Evolutionary conservation across 2,888 invertebrate genomes (phyloP).

Genomic region (Pseudanteris insignis): DNA sequence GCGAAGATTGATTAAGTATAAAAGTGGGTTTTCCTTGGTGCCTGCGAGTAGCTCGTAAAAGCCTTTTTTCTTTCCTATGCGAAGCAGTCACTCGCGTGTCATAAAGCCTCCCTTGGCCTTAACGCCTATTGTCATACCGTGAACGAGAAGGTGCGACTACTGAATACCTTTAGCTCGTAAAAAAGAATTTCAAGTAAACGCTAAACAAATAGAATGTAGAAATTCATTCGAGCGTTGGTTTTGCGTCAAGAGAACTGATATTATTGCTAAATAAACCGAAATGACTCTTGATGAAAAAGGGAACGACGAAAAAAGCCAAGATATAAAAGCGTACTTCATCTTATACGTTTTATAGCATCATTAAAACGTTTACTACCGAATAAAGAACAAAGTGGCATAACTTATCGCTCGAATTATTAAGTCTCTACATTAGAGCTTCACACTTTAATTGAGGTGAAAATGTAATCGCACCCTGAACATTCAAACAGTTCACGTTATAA

Average conservation of each 20-base stretch:
- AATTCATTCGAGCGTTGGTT: conserved; percentile 19
- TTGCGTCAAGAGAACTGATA: conserved; percentile 6
- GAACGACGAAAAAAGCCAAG: neutral
- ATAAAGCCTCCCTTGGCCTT: conserved; percentile 49
- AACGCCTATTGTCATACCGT: conserved; percentile 37
- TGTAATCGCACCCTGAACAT: too few species aligned
- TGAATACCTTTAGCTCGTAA: conserved; percentile 28
- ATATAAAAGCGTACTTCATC: conserved; percentile 30
- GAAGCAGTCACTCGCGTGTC: conserved; percentile 50
- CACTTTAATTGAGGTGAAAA: conserved; percentile 8
- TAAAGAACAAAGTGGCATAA: conserved; percentile 32
- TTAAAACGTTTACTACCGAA: conserved; percentile 30
- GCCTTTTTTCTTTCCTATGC: conserved; percentile 42
- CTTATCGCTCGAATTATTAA: conserved; percentile 12
- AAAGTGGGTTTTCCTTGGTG: conserved; percentile 46
- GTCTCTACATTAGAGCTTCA: conserved; percentile 3
- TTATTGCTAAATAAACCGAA: conserved; percentile 29
- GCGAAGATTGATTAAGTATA: conserved; percentile 35
- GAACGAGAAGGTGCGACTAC: too few species aligned
- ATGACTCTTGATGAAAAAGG: conserved; percentile 21
- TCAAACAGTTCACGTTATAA: too few species aligned
- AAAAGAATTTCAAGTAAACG: conserved; percentile 30
- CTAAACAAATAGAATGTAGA: conserved; percentile 35
- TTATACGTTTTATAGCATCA: conserved; percentile 24
- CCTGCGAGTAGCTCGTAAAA: conserved; percentile 54